These are phyloP conservation scores for Bettongia penicillata DNA, from an alignment of 2,113 vertebrate species.

Conservation along the genomic window DNA sequence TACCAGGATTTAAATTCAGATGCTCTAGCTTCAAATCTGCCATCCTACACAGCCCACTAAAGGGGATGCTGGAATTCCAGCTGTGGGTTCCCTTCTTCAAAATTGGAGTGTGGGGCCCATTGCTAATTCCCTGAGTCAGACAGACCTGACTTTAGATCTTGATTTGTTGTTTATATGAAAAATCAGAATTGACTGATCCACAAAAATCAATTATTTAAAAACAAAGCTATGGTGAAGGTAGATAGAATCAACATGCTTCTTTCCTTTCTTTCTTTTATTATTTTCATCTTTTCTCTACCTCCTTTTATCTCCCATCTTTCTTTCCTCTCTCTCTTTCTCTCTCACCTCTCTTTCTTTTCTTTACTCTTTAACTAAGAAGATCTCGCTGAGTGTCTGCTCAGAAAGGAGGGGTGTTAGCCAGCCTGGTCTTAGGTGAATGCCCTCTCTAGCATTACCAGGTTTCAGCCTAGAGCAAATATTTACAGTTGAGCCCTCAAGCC, in stretches of 20 bases:
- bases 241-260: background rate
- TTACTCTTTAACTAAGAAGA: constrained; percentile 8
- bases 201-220: constrained; percentile 22
- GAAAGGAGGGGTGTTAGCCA: constrained; percentile 50
- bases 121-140: constrained; percentile 5
- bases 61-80: background rate
- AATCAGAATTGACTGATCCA: constrained; percentile 14
- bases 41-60: background rate
- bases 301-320: background rate
- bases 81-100: background rate
- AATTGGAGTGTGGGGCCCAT: background rate
- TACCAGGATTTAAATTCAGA: background rate
- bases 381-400: constrained; percentile 24
- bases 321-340: constrained; percentile 21
- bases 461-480: constrained; percentile 68
- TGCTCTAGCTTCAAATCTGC: background rate
- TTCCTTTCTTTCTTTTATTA: background rate
- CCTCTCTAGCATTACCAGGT: background rate
- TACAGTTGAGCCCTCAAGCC: constrained; percentile 50
- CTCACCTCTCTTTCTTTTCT: background rate
- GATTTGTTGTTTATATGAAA: constrained; percentile 14
- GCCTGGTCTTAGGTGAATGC: constrained; percentile 48
- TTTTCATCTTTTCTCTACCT: background rate
- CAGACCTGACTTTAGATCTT: background rate
- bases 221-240: constrained; percentile 31